Evolutionary conservation across 1,140 invertebrate genomes (phyloP).

Genomic region (Drosophila kurseongensis): DNA sequence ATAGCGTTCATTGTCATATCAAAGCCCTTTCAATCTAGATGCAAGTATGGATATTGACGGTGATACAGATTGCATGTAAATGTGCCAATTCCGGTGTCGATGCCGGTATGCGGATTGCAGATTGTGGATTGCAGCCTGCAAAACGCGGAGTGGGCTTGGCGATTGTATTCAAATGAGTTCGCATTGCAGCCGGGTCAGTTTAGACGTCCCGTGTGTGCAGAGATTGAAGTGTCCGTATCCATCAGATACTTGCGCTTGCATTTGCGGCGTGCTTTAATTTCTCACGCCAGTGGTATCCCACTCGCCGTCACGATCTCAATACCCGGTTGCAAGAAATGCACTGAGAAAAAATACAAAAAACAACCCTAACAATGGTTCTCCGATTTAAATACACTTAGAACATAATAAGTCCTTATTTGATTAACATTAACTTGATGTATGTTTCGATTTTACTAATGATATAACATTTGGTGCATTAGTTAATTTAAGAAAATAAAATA

Average conservation of each 20-base stretch:
- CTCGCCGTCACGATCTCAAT: constrained; percentile 31
- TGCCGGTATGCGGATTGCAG: constrained; percentile 32
- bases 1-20: constrained; percentile 7
- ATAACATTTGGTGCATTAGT: no score
- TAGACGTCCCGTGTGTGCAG: constrained; percentile 17
- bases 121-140: constrained; percentile 15
- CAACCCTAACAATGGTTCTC: no score
- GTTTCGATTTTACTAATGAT: no score
- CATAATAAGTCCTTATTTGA: no score
- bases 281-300: constrained; percentile 45
- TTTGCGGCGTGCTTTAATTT: constrained; percentile 42
- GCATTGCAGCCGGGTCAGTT: constrained; percentile 35
- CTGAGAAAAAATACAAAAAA: not conserved
- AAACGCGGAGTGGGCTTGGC: constrained; percentile 29
- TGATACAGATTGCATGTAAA: constrained; percentile 37
- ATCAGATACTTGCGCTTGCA: constrained; percentile 44
- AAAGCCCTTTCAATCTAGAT: constrained; percentile 40
- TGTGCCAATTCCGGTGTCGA: constrained; percentile 47
- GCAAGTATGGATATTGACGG: constrained; percentile 1
- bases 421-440: no score
- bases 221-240: constrained; percentile 39
- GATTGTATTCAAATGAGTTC: constrained; percentile 69
- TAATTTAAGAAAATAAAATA: no score
- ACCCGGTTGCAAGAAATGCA: constrained; percentile 15
- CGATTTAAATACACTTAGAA: no score